Conservation (phyloP, 2,113 vertebrate genomes). For the Diadophis punctatus region DNA sequence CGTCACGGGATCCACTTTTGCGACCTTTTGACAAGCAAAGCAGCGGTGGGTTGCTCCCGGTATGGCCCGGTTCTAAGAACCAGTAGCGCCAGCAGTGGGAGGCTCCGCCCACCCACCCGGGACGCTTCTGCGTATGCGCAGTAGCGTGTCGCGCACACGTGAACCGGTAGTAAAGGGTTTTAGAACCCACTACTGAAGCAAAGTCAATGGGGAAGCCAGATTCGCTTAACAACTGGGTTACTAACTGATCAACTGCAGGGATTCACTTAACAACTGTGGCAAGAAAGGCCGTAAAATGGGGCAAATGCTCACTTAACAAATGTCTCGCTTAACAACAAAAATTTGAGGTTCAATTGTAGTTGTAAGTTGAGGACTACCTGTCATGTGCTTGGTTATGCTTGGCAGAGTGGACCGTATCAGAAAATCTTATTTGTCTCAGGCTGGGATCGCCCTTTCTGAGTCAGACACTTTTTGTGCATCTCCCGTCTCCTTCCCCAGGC, state of each 20-base stretch:
- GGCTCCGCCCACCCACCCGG: no score
- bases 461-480: neutral
- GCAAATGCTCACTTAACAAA: neutral
- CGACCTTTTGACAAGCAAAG: neutral
- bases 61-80: no score
- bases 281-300: neutral
- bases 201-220: neutral
- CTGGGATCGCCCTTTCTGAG: neutral
- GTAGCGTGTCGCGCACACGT: no score
- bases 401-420: constrained; percentile 6
- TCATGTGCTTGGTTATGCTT: neutral
- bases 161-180: no score
- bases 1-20: neutral
- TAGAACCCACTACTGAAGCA: neutral
- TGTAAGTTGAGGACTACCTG: neutral
- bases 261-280: neutral
- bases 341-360: neutral
- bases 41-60: no score
- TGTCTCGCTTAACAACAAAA: neutral
- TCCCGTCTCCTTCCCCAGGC: neutral
- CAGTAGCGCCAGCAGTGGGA: no score
- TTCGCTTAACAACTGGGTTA: neutral
- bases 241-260: neutral
- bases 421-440: neutral
- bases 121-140: no score